Evolutionary conservation across 2,888 invertebrate genomes (phyloP).

Genomic region (Troides oblongomaculatus): DNA sequence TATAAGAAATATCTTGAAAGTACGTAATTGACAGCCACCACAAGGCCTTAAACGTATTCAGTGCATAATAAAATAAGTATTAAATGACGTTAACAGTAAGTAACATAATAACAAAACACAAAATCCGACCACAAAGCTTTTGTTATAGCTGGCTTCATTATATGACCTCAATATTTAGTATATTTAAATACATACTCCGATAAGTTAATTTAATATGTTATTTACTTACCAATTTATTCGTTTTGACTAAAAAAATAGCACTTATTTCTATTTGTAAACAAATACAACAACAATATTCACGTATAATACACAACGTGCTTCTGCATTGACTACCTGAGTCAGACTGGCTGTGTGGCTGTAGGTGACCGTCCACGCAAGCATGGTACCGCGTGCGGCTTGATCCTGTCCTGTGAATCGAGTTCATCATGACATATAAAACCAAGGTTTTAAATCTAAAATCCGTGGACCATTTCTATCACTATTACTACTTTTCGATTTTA

Average conservation of each 20-base stretch:
- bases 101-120: conserved; percentile 14
- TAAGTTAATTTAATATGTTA: conserved; percentile 34
- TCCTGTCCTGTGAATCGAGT: conserved; percentile 57
- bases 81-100: conserved; percentile 1
- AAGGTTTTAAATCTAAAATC: conserved; percentile 17
- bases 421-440: conserved; percentile 37
- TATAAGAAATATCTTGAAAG: conserved; percentile 1
- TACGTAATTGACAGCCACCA: not conserved
- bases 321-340: conserved; percentile 49
- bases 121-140: conserved; percentile 11
- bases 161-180: not conserved
- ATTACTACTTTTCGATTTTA: not conserved
- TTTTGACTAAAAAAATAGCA: conserved; percentile 52
- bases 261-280: conserved; percentile 70
- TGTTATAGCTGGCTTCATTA: conserved; percentile 8
- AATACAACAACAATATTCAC: conserved; percentile 36
- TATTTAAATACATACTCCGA: not conserved
- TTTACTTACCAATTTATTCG: conserved; percentile 63
- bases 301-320: conserved; percentile 46
- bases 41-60: conserved; percentile 11
- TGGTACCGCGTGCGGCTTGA: not conserved
- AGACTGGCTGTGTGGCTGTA: conserved; percentile 49
- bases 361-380: conserved; percentile 4
- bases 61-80: conserved; percentile 18
- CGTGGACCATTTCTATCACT: conserved; percentile 7